A percentile compares a stretch with the other conserved stretches of the same genome.
Evolutionary conservation across 2,113 vertebrate species (phyloP).

Genomic region (Shinisaurus crocodilurus): DNA sequence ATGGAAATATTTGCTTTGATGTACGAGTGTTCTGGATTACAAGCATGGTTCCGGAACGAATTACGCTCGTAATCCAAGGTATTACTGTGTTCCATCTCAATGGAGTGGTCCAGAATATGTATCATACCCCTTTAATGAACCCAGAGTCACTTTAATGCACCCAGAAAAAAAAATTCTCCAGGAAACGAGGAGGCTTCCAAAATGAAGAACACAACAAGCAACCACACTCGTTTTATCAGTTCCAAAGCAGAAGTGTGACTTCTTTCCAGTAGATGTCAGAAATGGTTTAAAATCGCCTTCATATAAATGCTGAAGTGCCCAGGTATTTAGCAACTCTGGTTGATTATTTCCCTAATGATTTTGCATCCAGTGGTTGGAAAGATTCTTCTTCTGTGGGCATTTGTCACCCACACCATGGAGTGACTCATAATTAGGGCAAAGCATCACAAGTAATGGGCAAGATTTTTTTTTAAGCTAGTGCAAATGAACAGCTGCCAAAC

Average conservation of each 20-base stretch:
- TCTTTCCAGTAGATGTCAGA: conserved; percentile 33
- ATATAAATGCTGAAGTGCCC: conserved; percentile 43
- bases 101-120: neutral
- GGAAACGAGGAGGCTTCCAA: conserved; percentile 10
- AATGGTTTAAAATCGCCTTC: conserved; percentile 30
- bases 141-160: neutral
- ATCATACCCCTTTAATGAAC: conserved; percentile 15
- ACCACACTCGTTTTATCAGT: conserved; percentile 28
- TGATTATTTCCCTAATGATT: conserved; percentile 49
- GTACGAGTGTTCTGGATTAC: too few species aligned
- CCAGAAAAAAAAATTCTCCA: neutral
- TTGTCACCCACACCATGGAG: conserved; percentile 54
- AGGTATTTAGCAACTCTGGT: conserved; percentile 1
- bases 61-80: too few species aligned
- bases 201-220: neutral
- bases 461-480: conserved; percentile 3
- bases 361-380: conserved; percentile 29
- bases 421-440: conserved; percentile 55
- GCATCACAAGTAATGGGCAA: conserved; percentile 33
- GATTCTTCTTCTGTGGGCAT: conserved; percentile 54
- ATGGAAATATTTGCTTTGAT: too few species aligned
- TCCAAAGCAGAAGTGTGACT: conserved; percentile 37
- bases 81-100: too few species aligned
- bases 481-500: conserved; percentile 55
- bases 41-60: too few species aligned